These are phyloP conservation scores for Thymelicus sylvestris DNA, from an alignment of 2,888 invertebrate species.

Conservation along the genomic window DNA sequence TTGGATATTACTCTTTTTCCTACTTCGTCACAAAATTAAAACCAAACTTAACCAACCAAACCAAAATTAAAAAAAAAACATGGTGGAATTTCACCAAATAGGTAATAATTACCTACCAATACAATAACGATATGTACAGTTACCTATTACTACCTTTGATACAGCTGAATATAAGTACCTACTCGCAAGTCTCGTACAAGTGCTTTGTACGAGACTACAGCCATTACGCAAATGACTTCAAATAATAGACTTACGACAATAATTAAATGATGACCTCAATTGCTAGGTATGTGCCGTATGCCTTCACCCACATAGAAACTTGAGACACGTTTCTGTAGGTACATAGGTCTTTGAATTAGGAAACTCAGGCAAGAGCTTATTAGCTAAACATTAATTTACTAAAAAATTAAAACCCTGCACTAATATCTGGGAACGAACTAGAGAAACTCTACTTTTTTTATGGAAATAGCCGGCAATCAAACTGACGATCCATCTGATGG, in stretches of 20 bases:
- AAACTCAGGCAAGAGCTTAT: neutral
- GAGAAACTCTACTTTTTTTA: no score
- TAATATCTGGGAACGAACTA: neutral
- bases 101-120: neutral
- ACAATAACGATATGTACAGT: neutral
- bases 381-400: neutral
- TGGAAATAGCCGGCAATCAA: no score
- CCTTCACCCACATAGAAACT: slow-evolving; percentile 46
- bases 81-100: neutral
- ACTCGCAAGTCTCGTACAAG: neutral
- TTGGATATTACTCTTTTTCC: no score
- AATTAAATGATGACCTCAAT: slow-evolving; percentile 70
- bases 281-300: slow-evolving; percentile 53
- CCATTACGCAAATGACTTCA: slow-evolving; percentile 69
- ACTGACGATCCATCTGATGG: no score
- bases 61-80: no score
- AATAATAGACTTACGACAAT: slow-evolving; percentile 68
- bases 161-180: slow-evolving; percentile 44
- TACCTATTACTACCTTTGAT: slow-evolving; percentile 38
- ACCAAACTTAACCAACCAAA: no score
- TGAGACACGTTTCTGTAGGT: slow-evolving; percentile 9
- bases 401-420: neutral
- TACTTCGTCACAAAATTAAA: no score
- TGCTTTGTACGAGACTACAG: slow-evolving; percentile 50
- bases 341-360: neutral